Evolutionary conservation across 35 echinoderm and acorn worm genomes (phyloP).

Genomic region (Amphiura filiformis): DNA sequence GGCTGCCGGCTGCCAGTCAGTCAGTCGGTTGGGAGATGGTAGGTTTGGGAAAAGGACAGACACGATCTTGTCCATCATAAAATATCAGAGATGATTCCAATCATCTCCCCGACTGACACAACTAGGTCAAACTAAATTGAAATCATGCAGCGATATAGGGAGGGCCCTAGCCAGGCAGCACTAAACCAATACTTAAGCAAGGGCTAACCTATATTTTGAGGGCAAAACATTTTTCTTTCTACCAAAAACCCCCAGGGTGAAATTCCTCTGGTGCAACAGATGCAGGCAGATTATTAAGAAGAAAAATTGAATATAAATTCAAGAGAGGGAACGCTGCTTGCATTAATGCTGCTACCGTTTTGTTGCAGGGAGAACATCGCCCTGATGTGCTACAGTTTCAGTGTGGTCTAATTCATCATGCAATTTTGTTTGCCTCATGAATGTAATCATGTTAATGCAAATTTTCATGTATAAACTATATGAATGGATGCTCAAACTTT

Average conservation of each 20-base stretch:
- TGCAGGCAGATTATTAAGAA: background rate
- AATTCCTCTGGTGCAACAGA: conserved; percentile 1
- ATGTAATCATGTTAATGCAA: too few relatives aligned
- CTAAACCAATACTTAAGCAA: background rate
- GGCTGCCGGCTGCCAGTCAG: too few relatives aligned
- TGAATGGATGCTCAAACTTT: too few relatives aligned
- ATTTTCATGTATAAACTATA: too few relatives aligned
- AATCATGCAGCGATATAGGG: background rate
- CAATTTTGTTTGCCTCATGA: too few relatives aligned
- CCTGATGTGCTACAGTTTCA: too few relatives aligned
- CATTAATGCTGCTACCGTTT: too few relatives aligned
- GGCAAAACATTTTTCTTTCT: conserved; percentile 6
- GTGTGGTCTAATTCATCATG: too few relatives aligned
- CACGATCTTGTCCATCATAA: conserved; percentile 10
- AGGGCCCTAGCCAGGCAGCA: background rate
- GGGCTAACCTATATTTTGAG: background rate
- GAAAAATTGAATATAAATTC: background rate
- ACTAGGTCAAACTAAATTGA: background rate
- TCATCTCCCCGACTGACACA: background rate
- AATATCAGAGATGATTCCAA: background rate
- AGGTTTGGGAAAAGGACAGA: background rate
- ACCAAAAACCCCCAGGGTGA: background rate
- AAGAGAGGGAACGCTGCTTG: background rate
- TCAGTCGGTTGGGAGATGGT: background rate
- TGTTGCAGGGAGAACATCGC: too few relatives aligned